Percentiles rank a stretch among this genome's conserved stretches.
Evolutionary conservation across 2,888 invertebrate species (phyloP).

Genomic region (Sminthurides aquaticus): DNA sequence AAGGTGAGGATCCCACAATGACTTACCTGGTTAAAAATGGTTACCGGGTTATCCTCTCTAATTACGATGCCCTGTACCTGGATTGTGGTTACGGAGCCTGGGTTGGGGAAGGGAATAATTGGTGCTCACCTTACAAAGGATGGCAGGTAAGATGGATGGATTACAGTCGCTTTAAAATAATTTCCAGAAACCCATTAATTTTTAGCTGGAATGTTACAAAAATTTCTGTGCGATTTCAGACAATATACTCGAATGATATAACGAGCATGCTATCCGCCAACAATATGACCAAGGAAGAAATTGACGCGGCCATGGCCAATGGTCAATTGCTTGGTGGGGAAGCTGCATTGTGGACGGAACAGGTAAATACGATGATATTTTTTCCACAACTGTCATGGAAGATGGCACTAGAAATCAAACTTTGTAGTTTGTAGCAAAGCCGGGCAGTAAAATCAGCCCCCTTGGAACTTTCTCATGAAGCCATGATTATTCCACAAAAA

Average conservation of each 20-base stretch:
- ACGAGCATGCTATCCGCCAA: conserved; percentile 49
- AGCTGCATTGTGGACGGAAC: conserved; percentile 80
- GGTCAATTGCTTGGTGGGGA: conserved; percentile 60
- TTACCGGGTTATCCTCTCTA: conserved; percentile 71
- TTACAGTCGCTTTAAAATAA: neutral
- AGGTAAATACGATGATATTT: conserved; percentile 52
- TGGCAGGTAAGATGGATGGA: conserved; percentile 60
- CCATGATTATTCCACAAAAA: no score
- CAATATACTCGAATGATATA: conserved; percentile 67
- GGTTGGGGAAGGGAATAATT: conserved; percentile 73
- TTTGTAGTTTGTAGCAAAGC: neutral
- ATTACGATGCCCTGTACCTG: conserved; percentile 76
- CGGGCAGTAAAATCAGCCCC: neutral
- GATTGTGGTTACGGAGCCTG: conserved; percentile 80
- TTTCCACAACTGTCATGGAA: no score
- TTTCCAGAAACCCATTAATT: neutral
- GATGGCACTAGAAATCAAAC: neutral
- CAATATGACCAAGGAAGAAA: conserved; percentile 21
- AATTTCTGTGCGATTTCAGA: no score
- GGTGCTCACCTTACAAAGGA: conserved; percentile 84
- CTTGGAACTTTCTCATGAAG: no score
- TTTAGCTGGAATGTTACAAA: neutral
- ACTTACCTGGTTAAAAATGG: conserved; percentile 61
- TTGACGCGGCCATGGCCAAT: conserved; percentile 24
- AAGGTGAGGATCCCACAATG: conserved; percentile 52